Base-by-base conservation (phyloP, 2,797 vertebrate species). In the Ceryle rudis region DNA sequence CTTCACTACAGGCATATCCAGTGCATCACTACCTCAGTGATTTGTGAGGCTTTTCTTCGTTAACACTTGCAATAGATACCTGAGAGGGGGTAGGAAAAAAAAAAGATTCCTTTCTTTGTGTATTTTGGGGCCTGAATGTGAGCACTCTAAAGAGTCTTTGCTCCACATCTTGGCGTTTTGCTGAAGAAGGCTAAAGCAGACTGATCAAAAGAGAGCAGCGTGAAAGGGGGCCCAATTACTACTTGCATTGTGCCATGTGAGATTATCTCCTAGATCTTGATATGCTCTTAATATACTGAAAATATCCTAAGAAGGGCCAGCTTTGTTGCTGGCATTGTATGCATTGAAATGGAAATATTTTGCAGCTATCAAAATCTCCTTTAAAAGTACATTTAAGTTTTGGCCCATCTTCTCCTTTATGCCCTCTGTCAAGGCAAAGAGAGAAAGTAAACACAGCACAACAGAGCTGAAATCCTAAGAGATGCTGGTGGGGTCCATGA, bases 201-300 rank as follows among this genome's bases (percentile, higher is more conserved):
- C 84, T 86, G 93, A 87, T 74, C 82, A 35, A 35, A 96, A 89
- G 91, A 94, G 51, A 94, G 73, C 47, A 28, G 29, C 42, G 29
- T 80, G 94, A 95, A 95, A 90, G 93, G 95, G 83, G 69, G 80
- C 89, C 74, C 74, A 91, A 86, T 94, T 96, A 92, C 83, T 94
- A 4, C 46, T 77, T 54, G 44, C 26, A 35, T 44, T 28, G 23
- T 55, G 70, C 66, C 55, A 4, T 55, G 25, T 69, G 22, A 60
- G 28, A 60, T 81, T 73, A 29, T 89, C 54, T 82, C 52, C 57
- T 58, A 57, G 33, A 47, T 15, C 44, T 75, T 35, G 5, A 35
- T 62, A 28, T 18, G 14, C 29, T 82, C 47, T 60, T 49, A 54
- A 35, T 64, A 42, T 31, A 25, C n/a, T 87, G 61, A 67, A 81